A percentile compares a stretch with the other conserved stretches of the same genome.
phyloP scores from a whole-genome alignment of 2,113 vertebrate species.

The Cryptotis parvus region DNA sequence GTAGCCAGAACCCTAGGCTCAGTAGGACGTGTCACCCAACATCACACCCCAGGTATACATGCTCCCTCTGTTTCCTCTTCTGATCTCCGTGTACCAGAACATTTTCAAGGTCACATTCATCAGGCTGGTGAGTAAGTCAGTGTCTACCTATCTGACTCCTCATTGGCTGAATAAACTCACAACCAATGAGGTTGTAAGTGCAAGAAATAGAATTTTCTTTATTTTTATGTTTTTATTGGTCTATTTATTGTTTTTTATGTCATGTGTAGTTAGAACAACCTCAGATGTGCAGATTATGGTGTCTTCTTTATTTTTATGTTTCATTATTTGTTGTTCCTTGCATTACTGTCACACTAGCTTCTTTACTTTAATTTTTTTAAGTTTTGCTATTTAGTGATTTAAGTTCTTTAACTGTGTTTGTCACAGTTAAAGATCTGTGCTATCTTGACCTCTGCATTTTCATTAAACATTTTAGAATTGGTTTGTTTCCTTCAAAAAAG shows the following conservation, averaged over 20 bases:
- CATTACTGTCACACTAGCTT: neutral
- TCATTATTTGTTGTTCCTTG: neutral
- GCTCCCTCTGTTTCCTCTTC: neutral
- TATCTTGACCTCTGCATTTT: neutral
- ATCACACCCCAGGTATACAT: neutral
- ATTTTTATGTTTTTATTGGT: neutral
- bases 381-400: neutral
- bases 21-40: no score
- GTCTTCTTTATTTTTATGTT: neutral
- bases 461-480: neutral
- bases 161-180: neutral
- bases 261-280: neutral
- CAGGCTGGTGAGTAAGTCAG: neutral
- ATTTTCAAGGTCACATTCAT: constrained; percentile 2
- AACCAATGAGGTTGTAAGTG: neutral
- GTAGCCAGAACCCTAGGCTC: no score
- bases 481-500: neutral
- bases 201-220: neutral
- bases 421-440: neutral
- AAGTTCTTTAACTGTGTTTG: neutral
- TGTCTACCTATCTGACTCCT: no score
- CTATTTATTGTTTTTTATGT: no score
- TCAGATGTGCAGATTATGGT: neutral
- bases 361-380: neutral
- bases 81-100: neutral